Percentiles rank a stretch among this genome's conserved stretches.
Conservation (phyloP, 1,140 invertebrate genomes). For the Eupristina koningsbergeri region DNA sequence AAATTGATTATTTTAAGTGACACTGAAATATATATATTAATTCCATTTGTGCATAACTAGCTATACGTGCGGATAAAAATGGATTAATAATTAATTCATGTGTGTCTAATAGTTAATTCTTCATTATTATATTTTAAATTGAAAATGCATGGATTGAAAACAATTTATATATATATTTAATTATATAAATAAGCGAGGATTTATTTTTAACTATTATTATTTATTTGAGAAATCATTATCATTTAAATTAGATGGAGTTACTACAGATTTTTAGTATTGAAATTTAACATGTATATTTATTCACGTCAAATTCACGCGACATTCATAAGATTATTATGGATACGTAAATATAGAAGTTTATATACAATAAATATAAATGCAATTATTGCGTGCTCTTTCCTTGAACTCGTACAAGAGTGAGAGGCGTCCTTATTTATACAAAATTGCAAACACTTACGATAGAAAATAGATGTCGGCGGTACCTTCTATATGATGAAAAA, state of each 20-base stretch:
- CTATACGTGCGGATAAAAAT: no score
- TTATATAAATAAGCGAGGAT: not conserved
- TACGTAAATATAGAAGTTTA: not conserved
- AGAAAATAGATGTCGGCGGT: not conserved
- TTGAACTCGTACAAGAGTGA: conserved; percentile 46
- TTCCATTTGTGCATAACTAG: no score
- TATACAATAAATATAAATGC: not conserved
- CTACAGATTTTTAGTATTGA: not conserved
- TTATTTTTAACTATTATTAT: not conserved
- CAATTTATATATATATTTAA: not conserved
- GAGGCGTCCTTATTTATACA: conserved; percentile 28
- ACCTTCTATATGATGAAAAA: not conserved
- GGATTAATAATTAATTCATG: no score
- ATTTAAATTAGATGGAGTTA: not conserved
- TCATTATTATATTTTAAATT: not conserved
- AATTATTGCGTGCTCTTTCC: conserved; percentile 37
- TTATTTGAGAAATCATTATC: not conserved
- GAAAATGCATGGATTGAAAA: not conserved
- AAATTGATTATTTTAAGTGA: not conserved
- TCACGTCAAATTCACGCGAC: no score
- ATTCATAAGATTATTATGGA: not conserved
- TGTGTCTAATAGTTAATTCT: not conserved
- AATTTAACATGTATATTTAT: not conserved
- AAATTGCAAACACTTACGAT: conserved; percentile 13
- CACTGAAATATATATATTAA: not conserved